phyloP scores from a whole-genome alignment of 2,888 invertebrate genomes.

The Ligdia adustata region DNA sequence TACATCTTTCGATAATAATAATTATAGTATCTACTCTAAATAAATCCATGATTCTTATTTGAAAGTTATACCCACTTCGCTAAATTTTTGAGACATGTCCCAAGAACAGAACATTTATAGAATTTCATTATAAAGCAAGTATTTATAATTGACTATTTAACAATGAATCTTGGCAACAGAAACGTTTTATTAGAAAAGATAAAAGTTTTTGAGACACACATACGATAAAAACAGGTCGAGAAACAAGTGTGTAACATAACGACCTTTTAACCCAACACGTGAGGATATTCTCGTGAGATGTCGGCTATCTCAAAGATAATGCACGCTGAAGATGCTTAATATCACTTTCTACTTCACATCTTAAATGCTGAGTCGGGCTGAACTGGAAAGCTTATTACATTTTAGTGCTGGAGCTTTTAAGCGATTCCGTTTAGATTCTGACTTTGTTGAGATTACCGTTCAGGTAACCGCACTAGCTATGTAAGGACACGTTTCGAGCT shows the following conservation, averaged over 20 bases:
- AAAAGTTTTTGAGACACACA: neutral
- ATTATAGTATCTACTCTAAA: too few species aligned
- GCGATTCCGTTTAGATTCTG: neutral
- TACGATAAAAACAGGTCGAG: conserved; percentile 16
- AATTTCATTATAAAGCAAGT: too few species aligned
- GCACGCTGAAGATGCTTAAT: conserved; percentile 30
- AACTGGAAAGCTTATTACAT: conserved; percentile 12
- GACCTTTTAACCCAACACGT: conserved; percentile 58
- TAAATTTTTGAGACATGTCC: too few species aligned
- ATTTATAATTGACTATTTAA: too few species aligned
- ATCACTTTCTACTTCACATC: conserved; percentile 34
- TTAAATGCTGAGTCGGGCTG: conserved; percentile 9
- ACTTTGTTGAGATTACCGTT: neutral
- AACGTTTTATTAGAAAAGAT: neutral
- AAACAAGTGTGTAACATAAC: conserved; percentile 31
- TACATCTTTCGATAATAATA: too few species aligned
- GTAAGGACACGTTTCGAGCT: conserved; percentile 1
- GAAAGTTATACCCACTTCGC: too few species aligned
- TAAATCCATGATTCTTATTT: too few species aligned
- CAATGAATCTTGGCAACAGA: neutral
- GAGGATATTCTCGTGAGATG: conserved; percentile 38
- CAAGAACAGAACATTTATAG: too few species aligned
- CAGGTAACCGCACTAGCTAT: neutral
- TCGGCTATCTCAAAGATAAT: conserved; percentile 39
- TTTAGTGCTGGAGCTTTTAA: conserved; percentile 9